Conservation (phyloP, 2,113 vertebrate genomes). For the Datnioides undecimradiatus region DNA sequence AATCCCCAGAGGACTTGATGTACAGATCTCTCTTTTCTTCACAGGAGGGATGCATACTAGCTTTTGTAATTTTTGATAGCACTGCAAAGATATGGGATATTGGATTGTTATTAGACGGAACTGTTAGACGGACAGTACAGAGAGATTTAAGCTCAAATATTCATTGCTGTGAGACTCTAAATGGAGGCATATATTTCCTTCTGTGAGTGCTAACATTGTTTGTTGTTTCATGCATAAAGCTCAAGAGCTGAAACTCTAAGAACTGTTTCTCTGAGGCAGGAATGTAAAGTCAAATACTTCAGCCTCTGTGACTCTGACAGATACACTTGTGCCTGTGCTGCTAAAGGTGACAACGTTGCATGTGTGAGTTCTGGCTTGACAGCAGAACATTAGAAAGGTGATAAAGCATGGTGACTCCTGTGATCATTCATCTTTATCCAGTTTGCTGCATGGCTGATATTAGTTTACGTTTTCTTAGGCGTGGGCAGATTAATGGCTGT, state of each 20-base stretch:
- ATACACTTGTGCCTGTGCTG: background rate
- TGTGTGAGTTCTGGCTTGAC: background rate
- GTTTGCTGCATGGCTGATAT: constrained; percentile 20
- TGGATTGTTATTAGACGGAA: background rate
- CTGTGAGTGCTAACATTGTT: background rate
- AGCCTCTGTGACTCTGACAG: background rate
- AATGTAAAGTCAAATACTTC: background rate
- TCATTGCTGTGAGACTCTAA: background rate
- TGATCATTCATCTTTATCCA: constrained; percentile 39
- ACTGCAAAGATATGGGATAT: background rate
- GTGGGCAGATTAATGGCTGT: constrained; percentile 26
- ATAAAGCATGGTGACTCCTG: constrained; percentile 9
- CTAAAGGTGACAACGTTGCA: background rate
- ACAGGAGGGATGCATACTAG: background rate
- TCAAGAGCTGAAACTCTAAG: background rate
- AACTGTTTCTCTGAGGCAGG: constrained; percentile 10
- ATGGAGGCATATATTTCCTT: background rate
- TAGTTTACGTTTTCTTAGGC: constrained; percentile 12
- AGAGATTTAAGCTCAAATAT: constrained; percentile 14
- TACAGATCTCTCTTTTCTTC: background rate
- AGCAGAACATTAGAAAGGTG: constrained; percentile 15
- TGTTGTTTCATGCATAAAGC: background rate
- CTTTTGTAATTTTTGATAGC: constrained; percentile 1
- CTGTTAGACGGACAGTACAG: background rate
- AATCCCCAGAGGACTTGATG: background rate